Percentiles rank a stretch among this genome's conserved stretches.
These are phyloP conservation scores for Hyla sarda DNA, from an alignment of 2,113 vertebrate species.

Conservation along the genomic window DNA sequence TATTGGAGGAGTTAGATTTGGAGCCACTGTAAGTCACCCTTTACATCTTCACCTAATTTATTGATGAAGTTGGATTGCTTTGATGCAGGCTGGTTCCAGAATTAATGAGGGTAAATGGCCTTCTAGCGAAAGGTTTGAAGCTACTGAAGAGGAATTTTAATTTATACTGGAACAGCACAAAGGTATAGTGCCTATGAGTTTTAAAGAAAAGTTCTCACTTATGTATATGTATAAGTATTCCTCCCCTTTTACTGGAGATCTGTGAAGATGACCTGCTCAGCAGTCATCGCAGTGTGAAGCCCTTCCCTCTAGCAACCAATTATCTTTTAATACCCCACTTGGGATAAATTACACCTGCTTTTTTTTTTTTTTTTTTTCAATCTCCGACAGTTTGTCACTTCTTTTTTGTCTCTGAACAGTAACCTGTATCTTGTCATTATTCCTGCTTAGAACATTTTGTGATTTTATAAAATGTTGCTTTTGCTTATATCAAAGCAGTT, in stretches of 20 bases:
- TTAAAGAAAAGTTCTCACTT: slow-evolving; percentile 29
- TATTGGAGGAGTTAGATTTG: slow-evolving; percentile 52
- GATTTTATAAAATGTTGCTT: slow-evolving; percentile 16
- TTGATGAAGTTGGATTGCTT: slow-evolving; percentile 56
- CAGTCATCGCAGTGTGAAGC: slow-evolving; percentile 13
- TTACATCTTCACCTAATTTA: slow-evolving; percentile 58
- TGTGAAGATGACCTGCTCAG: slow-evolving; percentile 4
- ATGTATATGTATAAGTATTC: slow-evolving; percentile 37
- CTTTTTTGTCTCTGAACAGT: background rate
- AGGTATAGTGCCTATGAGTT: slow-evolving; percentile 39
- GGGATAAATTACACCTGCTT: background rate
- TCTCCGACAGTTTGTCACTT: background rate
- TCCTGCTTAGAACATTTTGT: slow-evolving; percentile 2
- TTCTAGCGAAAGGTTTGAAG: slow-evolving; percentile 56
- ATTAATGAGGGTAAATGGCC: slow-evolving; percentile 59
- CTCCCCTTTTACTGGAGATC: slow-evolving; percentile 23
- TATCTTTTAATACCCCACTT: slow-evolving; percentile 31
- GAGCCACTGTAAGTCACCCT: slow-evolving; percentile 54
- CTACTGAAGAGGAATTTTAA: slow-evolving; percentile 56
- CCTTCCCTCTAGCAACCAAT: slow-evolving; percentile 8
- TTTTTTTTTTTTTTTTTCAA: too few relatives aligned
- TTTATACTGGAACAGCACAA: slow-evolving; percentile 35
- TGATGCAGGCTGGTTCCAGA: slow-evolving; percentile 54
- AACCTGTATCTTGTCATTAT: slow-evolving; percentile 1
- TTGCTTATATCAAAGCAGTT: slow-evolving; percentile 5